A percentile compares a stretch with the other conserved stretches of the same genome.
Evolutionary conservation across 2,113 vertebrate species (phyloP).

Genomic region (Rissa tridactyla): DNA sequence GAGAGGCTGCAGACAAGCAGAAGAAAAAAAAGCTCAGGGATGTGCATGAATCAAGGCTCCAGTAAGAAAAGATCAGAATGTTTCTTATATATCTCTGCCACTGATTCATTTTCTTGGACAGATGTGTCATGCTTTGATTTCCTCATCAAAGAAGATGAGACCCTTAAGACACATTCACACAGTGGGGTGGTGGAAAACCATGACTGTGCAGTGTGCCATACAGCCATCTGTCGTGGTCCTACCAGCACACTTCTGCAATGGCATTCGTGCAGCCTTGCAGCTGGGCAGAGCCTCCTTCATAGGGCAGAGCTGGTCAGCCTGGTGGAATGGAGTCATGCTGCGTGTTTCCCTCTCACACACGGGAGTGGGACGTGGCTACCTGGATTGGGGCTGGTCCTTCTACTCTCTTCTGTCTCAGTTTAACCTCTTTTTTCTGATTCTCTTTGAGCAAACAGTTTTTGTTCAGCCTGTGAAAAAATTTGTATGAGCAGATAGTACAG

Average conservation of each 20-base stretch:
- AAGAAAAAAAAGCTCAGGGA: background rate
- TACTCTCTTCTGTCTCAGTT: background rate
- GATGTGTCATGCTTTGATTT: background rate
- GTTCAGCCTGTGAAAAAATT: background rate
- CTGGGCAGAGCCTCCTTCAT: background rate
- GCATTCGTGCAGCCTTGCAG: background rate
- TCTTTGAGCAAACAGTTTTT: background rate
- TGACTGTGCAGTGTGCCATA: fast-evolving
- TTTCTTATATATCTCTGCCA: background rate
- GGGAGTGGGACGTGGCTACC: background rate
- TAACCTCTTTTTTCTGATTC: background rate
- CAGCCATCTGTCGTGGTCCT: background rate
- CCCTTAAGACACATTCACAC: background rate
- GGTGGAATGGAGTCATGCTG: too few species aligned
- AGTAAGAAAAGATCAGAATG: background rate
- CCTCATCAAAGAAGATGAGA: background rate
- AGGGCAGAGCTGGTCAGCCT: background rate
- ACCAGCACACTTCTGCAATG: background rate
- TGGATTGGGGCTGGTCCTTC: background rate
- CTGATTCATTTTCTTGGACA: background rate
- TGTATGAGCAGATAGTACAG: background rate
- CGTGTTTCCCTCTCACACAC: fast-evolving
- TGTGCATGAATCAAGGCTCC: background rate
- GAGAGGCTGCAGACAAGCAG: background rate
- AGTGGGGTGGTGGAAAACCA: background rate